Percentiles rank a stretch among this genome's conserved stretches.
Evolutionary conservation across 1,140 invertebrate genomes (phyloP).

Genomic region (Nebria ingens): DNA sequence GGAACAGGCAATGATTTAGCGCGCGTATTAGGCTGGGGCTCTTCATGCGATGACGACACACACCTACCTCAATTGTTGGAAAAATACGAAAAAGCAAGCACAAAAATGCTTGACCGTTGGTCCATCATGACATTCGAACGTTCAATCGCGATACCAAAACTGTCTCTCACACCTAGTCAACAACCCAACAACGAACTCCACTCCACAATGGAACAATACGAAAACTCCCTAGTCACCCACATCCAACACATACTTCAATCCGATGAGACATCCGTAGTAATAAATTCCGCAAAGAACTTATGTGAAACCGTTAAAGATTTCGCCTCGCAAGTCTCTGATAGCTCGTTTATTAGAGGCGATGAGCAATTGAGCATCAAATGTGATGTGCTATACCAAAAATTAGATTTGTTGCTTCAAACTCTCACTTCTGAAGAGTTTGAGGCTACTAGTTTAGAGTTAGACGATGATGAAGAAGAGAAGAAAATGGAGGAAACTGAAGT

Average conservation of each 20-base stretch:
- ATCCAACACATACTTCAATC: constrained; percentile 81
- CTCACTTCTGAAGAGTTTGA: constrained; percentile 53
- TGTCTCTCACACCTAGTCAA: constrained; percentile 40
- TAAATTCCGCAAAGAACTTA: constrained; percentile 67
- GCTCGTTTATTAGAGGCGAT: constrained; percentile 45
- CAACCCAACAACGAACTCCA: constrained; percentile 39
- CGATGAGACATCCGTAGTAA: constrained; percentile 62
- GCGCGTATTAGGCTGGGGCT: constrained; percentile 89
- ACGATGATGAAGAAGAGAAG: constrained; percentile 20
- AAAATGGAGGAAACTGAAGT: constrained; percentile 28
- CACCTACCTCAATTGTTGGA: constrained; percentile 85
- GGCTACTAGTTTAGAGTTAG: constrained; percentile 17
- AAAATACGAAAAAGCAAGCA: constrained; percentile 86
- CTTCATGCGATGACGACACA: constrained; percentile 89
- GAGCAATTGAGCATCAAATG: constrained; percentile 57
- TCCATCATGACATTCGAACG: constrained; percentile 87
- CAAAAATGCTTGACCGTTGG: constrained; percentile 95
- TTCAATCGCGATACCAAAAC: constrained; percentile 50
- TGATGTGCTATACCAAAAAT: constrained; percentile 63
- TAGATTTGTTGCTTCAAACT: constrained; percentile 61
- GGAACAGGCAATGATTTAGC: constrained; percentile 95
- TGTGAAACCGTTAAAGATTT: constrained; percentile 77
- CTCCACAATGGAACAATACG: constrained; percentile 53
- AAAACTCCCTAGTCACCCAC: constrained; percentile 69
- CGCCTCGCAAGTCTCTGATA: constrained; percentile 48